A percentile compares a stretch with the other conserved stretches of the same genome.
phyloP scores from a whole-genome alignment of 2,888 invertebrate species.

The Machimus rusticus region DNA sequence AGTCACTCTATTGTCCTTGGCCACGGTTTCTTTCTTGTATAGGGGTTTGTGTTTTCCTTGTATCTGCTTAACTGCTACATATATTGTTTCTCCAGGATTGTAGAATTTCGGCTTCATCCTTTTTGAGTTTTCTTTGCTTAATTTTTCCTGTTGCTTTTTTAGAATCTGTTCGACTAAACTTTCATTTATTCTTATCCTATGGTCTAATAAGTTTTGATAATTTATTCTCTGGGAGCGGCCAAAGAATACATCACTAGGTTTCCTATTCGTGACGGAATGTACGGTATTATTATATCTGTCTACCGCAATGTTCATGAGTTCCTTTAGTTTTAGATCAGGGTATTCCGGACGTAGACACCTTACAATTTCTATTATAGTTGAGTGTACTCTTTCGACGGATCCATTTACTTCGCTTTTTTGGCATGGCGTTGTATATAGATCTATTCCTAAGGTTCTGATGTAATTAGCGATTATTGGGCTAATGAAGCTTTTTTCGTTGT shows the following conservation, averaged over 20 bases:
- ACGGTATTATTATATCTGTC: constrained; percentile 8
- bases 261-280: constrained; percentile 24
- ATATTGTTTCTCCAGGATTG: constrained; percentile 27
- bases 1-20: no score
- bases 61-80: constrained; percentile 3
- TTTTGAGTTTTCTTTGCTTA: neutral
- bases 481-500: neutral
- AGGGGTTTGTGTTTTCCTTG: neutral
- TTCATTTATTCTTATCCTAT: neutral
- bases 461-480: neutral
- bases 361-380: constrained; percentile 34
- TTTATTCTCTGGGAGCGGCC: neutral
- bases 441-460: neutral
- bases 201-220: no score
- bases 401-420: constrained; percentile 25
- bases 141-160: neutral
- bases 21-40: neutral
- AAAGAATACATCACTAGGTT: constrained; percentile 20
- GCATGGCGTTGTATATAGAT: neutral
- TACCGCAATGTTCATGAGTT: constrained; percentile 20
- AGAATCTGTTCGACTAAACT: no score
- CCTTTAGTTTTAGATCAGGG: neutral
- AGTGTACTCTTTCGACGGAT: constrained; percentile 30
- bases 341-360: neutral
- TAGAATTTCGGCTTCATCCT: constrained; percentile 4